These are phyloP conservation scores for Catocala sponsa DNA, from an alignment of 2,888 invertebrate species.

Conservation along the genomic window DNA sequence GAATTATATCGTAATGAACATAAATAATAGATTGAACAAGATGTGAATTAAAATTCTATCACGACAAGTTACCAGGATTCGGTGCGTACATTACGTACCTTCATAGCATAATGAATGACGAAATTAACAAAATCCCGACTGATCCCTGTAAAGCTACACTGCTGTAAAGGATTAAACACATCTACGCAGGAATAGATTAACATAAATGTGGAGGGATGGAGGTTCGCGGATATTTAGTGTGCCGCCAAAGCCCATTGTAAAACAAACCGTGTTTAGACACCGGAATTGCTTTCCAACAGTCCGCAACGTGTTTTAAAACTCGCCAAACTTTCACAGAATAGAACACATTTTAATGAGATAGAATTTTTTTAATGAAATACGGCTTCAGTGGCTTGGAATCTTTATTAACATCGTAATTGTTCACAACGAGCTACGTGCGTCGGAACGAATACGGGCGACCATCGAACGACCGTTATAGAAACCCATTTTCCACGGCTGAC, in stretches of 20 bases:
- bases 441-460: conserved; percentile 3
- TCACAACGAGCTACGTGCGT: conserved; percentile 28
- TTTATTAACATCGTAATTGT: conserved; percentile 6
- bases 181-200: conserved; percentile 50
- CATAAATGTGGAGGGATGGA: conserved; percentile 48
- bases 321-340: conserved; percentile 11
- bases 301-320: not conserved
- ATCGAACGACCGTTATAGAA: conserved; percentile 27
- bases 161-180: conserved; percentile 50
- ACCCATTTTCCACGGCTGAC: conserved; percentile 13
- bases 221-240: conserved; percentile 38
- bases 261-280: conserved; percentile 9
- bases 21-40: conserved; percentile 11
- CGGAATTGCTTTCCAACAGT: conserved; percentile 7
- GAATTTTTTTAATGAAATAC: conserved; percentile 3
- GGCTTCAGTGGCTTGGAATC: conserved; percentile 5
- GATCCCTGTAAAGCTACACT: conserved; percentile 52
- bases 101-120: conserved; percentile 55
- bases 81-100: conserved; percentile 33
- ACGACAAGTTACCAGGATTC: conserved; percentile 38
- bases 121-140: conserved; percentile 59
- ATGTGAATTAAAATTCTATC: conserved; percentile 21
- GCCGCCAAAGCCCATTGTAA: conserved; percentile 19
- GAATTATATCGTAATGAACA: conserved; percentile 8
- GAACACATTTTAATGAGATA: conserved; percentile 12